phyloP scores from a whole-genome alignment of 2,113 vertebrate genomes.

The Eublepharis macularius region DNA sequence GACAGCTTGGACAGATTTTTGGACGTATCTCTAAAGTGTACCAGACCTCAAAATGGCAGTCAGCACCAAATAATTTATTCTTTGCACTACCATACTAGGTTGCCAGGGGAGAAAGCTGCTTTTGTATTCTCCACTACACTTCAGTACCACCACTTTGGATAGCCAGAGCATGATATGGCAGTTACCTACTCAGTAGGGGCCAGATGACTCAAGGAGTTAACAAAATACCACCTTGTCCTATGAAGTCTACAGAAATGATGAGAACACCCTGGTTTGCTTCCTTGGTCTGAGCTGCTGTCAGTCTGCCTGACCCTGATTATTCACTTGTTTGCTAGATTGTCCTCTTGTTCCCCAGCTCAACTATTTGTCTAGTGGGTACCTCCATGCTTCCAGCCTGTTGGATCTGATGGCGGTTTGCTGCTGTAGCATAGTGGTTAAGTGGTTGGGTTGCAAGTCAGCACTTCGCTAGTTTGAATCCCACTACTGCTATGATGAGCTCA shows the following conservation, averaged over 20 bases:
- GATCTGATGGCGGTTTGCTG: background rate
- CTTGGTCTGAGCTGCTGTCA: background rate
- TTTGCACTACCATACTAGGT: background rate
- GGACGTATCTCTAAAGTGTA: background rate
- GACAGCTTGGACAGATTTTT: background rate
- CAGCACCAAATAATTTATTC: background rate
- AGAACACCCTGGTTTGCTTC: background rate
- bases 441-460: too few relatives aligned
- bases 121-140: background rate
- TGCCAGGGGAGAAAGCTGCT: background rate
- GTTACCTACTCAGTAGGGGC: background rate
- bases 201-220: background rate
- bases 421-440: too few relatives aligned
- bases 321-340: background rate
- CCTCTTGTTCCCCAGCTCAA: background rate
- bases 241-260: background rate
- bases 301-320: background rate
- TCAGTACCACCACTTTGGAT: background rate
- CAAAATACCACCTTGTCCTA: background rate
- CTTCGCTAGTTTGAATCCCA: too few relatives aligned
- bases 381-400: background rate
- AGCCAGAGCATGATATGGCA: background rate
- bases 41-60: background rate
- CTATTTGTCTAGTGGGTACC: background rate
- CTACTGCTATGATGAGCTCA: too few relatives aligned